phyloP scores from a whole-genome alignment of 64 coral and sea anemone genomes.

The Hydrozoanthus tunicans region DNA sequence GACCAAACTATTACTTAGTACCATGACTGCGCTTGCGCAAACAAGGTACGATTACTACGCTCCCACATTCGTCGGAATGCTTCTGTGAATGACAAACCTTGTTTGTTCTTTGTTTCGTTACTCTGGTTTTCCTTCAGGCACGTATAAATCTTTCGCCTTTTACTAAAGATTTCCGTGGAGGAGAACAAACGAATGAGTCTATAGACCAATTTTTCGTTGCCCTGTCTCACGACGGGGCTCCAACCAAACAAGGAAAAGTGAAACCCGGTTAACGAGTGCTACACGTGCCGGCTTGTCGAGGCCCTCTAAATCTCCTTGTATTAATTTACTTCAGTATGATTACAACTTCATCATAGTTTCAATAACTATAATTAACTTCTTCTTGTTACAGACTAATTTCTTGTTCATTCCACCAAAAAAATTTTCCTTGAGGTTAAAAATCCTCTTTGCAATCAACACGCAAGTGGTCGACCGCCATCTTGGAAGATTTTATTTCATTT shows the following conservation, averaged over 20 bases:
- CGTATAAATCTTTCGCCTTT: conserved; percentile 88
- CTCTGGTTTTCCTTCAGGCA: conserved; percentile 60
- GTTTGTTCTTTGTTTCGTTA: neutral
- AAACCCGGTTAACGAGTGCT: neutral
- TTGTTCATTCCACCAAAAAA: too few relatives aligned
- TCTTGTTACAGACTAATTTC: too few relatives aligned
- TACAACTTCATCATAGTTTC: too few relatives aligned
- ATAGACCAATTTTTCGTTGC: conserved; percentile 72
- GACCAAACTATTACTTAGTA: neutral
- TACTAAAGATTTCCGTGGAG: conserved; percentile 92
- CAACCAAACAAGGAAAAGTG: neutral
- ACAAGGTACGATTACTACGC: neutral
- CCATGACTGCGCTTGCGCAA: neutral
- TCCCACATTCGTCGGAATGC: neutral
- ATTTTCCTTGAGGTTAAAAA: too few relatives aligned
- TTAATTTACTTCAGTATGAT: too few relatives aligned
- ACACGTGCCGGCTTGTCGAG: neutral
- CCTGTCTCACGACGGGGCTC: conserved; percentile 27
- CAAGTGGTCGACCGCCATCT: too few relatives aligned
- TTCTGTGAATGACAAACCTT: neutral
- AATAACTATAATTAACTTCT: too few relatives aligned
- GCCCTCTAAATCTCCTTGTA: too few relatives aligned
- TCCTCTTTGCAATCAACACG: too few relatives aligned
- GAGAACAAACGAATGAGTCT: conserved; percentile 75
- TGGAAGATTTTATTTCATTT: too few relatives aligned